Evolutionary conservation across 2,888 invertebrate genomes (phyloP).

Genomic region (Philaethria dido): DNA sequence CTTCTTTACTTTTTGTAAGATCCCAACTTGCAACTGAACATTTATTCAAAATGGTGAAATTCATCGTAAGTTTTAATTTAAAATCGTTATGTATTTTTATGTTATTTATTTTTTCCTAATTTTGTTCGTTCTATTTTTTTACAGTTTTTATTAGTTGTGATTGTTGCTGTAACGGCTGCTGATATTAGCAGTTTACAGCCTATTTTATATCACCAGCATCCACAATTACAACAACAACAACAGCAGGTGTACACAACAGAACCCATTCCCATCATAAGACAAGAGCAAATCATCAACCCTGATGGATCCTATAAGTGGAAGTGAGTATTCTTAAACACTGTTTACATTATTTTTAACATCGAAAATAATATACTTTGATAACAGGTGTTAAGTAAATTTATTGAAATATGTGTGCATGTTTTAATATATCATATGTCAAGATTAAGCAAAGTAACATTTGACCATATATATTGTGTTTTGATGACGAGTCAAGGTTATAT

Average conservation of each 20-base stretch:
- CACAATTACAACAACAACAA: conserved; percentile 61
- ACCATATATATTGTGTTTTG: conserved; percentile 2
- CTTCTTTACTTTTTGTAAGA: conserved; percentile 60
- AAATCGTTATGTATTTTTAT: neutral
- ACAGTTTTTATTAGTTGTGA: conserved; percentile 39
- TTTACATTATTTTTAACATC: neutral
- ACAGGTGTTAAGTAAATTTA: neutral
- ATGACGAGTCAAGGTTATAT: conserved; percentile 3
- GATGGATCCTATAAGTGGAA: conserved; percentile 87
- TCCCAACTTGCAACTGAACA: conserved; percentile 55
- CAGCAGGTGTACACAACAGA: conserved; percentile 77
- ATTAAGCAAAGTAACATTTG: conserved; percentile 11
- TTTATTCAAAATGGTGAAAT: conserved; percentile 70
- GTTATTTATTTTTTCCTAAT: neutral
- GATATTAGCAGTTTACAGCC: conserved; percentile 68
- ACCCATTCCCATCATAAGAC: conserved; percentile 86
- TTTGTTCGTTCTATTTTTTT: neutral
- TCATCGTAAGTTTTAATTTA: conserved; percentile 64
- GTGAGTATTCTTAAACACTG: conserved; percentile 51
- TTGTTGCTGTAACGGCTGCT: conserved; percentile 54
- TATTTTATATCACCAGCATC: conserved; percentile 57
- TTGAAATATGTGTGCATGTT: neutral
- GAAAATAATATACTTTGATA: neutral
- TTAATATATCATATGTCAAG: conserved; percentile 9
- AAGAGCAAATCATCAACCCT: conserved; percentile 87